Evolutionary conservation across 2,797 vertebrate genomes (phyloP).

Genomic region (Melanotaenia parkinsoni): DNA sequence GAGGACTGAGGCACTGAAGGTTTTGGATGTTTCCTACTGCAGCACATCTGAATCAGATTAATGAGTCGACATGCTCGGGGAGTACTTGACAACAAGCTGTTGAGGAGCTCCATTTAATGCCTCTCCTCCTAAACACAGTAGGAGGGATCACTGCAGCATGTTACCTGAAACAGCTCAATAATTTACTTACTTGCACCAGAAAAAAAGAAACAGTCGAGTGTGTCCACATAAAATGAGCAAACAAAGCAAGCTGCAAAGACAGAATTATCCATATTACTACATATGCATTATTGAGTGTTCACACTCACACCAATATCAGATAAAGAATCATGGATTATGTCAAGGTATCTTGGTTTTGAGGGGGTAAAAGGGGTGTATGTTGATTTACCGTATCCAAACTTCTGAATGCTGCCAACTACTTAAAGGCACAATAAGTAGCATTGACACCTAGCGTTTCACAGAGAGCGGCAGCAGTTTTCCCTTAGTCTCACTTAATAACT

Average conservation of each 20-base stretch:
- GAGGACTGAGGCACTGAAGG: too few relatives aligned
- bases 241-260: background rate
- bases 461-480: too few relatives aligned
- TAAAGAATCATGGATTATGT: background rate
- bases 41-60: too few relatives aligned
- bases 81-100: too few relatives aligned
- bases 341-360: too few relatives aligned
- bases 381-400: background rate
- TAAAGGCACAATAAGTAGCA: background rate
- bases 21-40: too few relatives aligned
- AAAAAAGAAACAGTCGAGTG: background rate
- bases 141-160: slow-evolving; percentile 6
- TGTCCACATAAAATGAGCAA: background rate
- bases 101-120: background rate
- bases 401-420: background rate
- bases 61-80: too few relatives aligned
- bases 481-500: too few relatives aligned
- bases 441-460: too few relatives aligned
- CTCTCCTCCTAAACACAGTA: slow-evolving; percentile 26
- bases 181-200: background rate
- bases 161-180: slow-evolving; percentile 20
- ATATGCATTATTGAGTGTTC: background rate
- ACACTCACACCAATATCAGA: background rate
- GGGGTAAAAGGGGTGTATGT: too few relatives aligned
- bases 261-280: background rate